Base-by-base conservation (phyloP, 30 jellyfish, hydroid and myxozoan species). In the Aurelia sp. region DNA sequence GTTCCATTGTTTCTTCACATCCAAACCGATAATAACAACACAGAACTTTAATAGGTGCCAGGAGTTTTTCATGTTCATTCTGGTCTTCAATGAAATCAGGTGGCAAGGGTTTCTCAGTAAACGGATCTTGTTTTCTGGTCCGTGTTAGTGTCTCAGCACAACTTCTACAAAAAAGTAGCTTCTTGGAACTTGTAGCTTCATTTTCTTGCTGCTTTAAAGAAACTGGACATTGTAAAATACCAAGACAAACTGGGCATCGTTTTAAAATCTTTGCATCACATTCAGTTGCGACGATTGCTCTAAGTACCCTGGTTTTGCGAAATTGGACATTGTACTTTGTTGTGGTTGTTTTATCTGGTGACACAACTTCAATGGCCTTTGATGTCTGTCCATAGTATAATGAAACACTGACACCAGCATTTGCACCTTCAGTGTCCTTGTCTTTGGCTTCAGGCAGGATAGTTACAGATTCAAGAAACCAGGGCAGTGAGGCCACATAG, bases 361-460 rank as follows among this genome's bases (percentile, higher is more conserved):
- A 92, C 37, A 76, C 21, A 15, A 74, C 35, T 20, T 62, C 78
- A 37, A 92, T 15, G 33, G 53, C 76, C 44, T 62, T 27, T 20
- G 6, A 8, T 0, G 96, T 73, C 47, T 44, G 55, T 17, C 98
- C 96, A 72, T 72, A 78, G 44, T 86, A 74, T 20, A 86, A 76
- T 3, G n/a, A 40, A 31, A 76, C 57, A 2, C 57, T 66, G 21
- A 86, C 13, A 21, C 15, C 55, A 16, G 57, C 78, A 67, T 86
- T 81, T 6, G 93, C 93, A 1, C 93, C 93, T 4, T 47, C 74
- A 7, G 31, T 50, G 10, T 40, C 65, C 41, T 74, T 80, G 75
- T 92, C 98, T 9, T 64, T 88, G 11, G 98, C 79, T 19, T 27
- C 88, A 11, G 91, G 86, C 53, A 63, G 30, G 22, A 92, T 51